Percentiles rank a stretch among this genome's conserved stretches.
These are phyloP conservation scores for Peucedramus taeniatus DNA, from an alignment of 2,113 vertebrate genomes.

Conservation along the genomic window DNA sequence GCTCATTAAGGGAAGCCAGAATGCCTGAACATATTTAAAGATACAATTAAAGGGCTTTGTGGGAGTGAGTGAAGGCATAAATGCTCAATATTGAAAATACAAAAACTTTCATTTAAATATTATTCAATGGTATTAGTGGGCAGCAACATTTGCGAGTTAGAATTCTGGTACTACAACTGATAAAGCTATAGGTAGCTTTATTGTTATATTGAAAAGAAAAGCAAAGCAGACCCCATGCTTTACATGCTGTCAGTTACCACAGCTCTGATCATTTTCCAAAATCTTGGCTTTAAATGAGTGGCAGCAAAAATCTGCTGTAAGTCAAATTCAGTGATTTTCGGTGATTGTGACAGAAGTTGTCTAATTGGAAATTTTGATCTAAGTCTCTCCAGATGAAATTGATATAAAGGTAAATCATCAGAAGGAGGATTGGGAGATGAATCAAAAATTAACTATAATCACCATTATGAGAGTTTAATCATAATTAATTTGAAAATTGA, in stretches of 20 bases:
- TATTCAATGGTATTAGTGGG: background rate
- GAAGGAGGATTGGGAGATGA: conserved; percentile 50
- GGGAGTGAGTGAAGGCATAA: background rate
- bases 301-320: conserved; percentile 41
- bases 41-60: background rate
- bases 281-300: background rate
- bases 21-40: conserved; percentile 35
- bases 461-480: conserved; percentile 66
- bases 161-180: background rate
- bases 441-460: conserved; percentile 68
- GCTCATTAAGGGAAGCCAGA: conserved; percentile 41
- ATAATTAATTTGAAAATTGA: conserved; percentile 71
- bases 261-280: background rate
- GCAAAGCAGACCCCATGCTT: background rate
- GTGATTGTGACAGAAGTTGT: conserved; percentile 34
- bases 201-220: background rate
- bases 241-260: background rate
- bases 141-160: background rate
- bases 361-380: conserved; percentile 60
- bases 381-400: conserved; percentile 52
- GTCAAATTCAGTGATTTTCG: background rate
- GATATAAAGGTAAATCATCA: conserved; percentile 48
- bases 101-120: conserved; percentile 36
- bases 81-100: conserved; percentile 14
- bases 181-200: background rate